These are phyloP conservation scores for Mythimna impura DNA, from an alignment of 2,888 invertebrate species.

Conservation along the genomic window DNA sequence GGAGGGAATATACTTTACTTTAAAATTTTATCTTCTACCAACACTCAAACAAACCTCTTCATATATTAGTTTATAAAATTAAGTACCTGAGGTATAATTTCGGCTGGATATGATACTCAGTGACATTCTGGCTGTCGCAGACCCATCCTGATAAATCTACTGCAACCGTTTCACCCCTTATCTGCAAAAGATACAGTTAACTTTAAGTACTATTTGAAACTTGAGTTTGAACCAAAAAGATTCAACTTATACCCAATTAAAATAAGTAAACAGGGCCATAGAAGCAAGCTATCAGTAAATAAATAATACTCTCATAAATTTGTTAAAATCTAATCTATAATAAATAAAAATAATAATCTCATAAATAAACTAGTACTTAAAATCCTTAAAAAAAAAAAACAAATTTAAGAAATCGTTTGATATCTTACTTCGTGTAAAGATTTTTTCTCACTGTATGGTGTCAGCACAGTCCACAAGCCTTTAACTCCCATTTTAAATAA, in stretches of 20 bases:
- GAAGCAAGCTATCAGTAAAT: background rate
- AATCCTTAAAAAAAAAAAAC: background rate
- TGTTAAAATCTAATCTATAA: too few species aligned
- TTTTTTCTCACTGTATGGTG: constrained; percentile 94
- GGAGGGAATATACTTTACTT: background rate
- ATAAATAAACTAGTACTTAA: background rate
- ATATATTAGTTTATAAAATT: background rate
- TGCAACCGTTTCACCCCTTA: constrained; percentile 94
- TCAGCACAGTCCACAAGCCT: constrained; percentile 95
- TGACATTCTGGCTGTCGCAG: constrained; percentile 95
- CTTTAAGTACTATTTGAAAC: background rate
- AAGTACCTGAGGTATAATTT: constrained; percentile 95
- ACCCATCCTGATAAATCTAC: constrained; percentile 98
- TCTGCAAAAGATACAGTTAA: constrained; percentile 68
- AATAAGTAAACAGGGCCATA: background rate
- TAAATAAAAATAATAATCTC: background rate
- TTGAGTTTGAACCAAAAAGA: background rate
- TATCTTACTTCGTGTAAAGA: constrained; percentile 92
- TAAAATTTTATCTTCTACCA: background rate
- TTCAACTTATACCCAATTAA: background rate
- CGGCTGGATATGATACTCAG: constrained; percentile 93
- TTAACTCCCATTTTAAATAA: constrained; percentile 94
- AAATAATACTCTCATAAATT: background rate
- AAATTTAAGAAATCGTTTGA: background rate
- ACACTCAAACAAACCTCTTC: background rate